phyloP scores from a whole-genome alignment of 2,113 vertebrate species.

The Neolamprologus hecqui region DNA sequence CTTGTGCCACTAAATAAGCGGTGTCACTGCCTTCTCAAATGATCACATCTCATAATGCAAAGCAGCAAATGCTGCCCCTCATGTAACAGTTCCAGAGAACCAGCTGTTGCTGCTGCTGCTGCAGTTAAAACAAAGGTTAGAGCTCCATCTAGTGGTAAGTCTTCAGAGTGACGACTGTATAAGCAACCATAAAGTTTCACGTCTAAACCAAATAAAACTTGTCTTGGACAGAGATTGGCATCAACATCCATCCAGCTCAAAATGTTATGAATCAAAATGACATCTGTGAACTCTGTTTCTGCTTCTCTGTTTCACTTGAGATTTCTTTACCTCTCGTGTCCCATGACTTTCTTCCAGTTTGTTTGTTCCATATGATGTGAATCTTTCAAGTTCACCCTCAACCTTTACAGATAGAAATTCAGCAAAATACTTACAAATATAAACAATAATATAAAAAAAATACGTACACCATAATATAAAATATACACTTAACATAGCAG shows the following conservation, averaged over 20 bases:
- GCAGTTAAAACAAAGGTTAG: slow-evolving; percentile 4
- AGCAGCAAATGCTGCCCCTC: background rate
- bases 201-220: background rate
- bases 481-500: background rate
- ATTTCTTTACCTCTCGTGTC: background rate
- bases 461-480: background rate
- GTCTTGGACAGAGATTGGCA: background rate
- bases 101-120: slow-evolving; percentile 38
- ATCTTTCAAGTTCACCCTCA: background rate
- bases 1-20: background rate
- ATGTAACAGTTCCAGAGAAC: background rate
- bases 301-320: background rate
- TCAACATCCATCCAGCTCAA: background rate
- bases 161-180: background rate
- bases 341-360: background rate
- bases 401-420: background rate
- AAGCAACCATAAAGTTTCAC: background rate
- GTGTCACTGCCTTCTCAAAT: slow-evolving; percentile 1
- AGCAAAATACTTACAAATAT: background rate
- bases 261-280: background rate
- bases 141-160: slow-evolving; percentile 46
- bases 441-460: background rate
- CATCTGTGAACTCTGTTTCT: background rate
- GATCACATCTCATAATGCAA: background rate
- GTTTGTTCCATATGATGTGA: background rate